phyloP scores from a whole-genome alignment of 2,888 invertebrate genomes.

The Tanypteryx hageni region DNA sequence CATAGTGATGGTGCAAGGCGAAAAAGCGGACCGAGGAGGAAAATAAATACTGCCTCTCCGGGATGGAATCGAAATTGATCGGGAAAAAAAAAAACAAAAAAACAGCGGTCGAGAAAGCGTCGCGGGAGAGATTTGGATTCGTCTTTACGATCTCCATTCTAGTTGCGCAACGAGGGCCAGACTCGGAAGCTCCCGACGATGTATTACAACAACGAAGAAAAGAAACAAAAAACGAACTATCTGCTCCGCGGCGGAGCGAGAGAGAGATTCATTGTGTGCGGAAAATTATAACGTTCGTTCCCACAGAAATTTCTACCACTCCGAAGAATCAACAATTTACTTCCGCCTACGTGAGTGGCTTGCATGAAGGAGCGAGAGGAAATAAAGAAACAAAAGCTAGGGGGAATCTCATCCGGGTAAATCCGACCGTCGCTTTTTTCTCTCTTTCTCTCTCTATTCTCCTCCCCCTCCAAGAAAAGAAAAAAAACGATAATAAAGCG shows the following conservation, averaged over 20 bases:
- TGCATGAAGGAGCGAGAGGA: background rate
- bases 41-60: background rate
- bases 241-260: no score
- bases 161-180: background rate
- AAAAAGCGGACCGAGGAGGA: no score
- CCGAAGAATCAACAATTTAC: conserved; percentile 18
- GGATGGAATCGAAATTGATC: background rate
- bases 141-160: background rate
- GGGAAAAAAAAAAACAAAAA: background rate
- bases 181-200: background rate
- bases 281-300: conserved; percentile 18
- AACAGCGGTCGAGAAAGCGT: background rate
- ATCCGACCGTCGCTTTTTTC: background rate
- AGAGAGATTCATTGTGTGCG: background rate
- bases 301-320: background rate
- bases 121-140: background rate
- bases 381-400: background rate
- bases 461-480: background rate
- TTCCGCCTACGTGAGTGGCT: conserved; percentile 18
- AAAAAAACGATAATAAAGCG: background rate
- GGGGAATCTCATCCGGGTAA: background rate
- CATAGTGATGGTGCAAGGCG: no score
- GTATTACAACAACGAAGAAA: no score
- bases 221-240: no score
- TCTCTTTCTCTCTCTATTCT: background rate